phyloP scores from a whole-genome alignment of 2,888 invertebrate species.

The Reticulitermes lucifugus region DNA sequence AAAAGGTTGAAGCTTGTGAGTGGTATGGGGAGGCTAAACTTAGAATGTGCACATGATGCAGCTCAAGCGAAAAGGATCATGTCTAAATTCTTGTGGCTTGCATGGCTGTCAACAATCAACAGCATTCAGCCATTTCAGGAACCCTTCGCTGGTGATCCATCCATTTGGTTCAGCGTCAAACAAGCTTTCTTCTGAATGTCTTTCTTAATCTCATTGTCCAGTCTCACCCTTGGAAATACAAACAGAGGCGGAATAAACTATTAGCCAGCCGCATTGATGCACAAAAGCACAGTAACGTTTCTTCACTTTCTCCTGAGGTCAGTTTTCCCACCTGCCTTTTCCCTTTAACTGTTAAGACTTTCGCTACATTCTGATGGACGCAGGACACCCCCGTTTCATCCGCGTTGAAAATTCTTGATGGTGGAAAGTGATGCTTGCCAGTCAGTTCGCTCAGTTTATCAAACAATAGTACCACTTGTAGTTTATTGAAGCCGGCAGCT shows the following conservation, averaged over 20 bases:
- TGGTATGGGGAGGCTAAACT: slow-evolving; percentile 56
- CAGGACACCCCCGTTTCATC: slow-evolving; percentile 52
- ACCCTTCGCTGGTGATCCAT: not conserved
- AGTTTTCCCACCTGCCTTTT: not conserved
- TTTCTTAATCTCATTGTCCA: not conserved
- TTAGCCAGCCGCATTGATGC: not conserved
- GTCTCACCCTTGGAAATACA: too few species aligned
- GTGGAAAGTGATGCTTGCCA: not conserved
- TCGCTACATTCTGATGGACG: slow-evolving; percentile 27
- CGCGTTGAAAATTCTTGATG: not conserved
- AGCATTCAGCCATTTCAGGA: slow-evolving; percentile 43
- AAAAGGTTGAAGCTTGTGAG: slow-evolving; percentile 55
- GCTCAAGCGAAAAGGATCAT: slow-evolving; percentile 54
- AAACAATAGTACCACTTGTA: slow-evolving; percentile 11
- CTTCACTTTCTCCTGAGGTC: not conserved
- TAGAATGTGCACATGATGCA: slow-evolving; percentile 55
- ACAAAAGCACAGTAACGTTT: not conserved
- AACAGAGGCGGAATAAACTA: not conserved
- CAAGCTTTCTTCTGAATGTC: not conserved
- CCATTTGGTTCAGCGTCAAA: not conserved
- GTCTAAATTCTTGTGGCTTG: slow-evolving; percentile 54
- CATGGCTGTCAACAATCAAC: slow-evolving; percentile 55
- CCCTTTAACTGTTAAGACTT: slow-evolving; percentile 45
- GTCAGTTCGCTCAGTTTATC: not conserved
- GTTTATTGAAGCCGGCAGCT: slow-evolving; percentile 52